Evolutionary conservation across 2,113 vertebrate species (phyloP), one percentile per base, ranked within the genome.

Genomic region (Alectura lathami): DNA sequence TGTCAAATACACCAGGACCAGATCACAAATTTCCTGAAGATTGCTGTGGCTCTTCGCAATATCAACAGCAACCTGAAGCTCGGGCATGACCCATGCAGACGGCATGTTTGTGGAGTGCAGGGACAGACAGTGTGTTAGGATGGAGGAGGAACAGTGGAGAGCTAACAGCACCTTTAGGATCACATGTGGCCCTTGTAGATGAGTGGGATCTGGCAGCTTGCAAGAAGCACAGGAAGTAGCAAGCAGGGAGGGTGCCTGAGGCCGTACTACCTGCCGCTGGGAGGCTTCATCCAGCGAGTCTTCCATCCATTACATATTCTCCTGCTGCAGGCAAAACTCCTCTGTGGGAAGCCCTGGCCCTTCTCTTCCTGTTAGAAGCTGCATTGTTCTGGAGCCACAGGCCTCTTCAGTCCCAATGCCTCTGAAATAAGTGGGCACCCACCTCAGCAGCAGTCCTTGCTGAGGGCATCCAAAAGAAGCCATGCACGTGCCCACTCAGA

Each of bases 1-100:
- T 96, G 93, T 98, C 98, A 97, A 94, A 91, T 90, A 83, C 29
- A 72, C 94, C 95, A 91, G 85, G 90, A 92, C 91, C 89, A 85
- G 40, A n/a, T 93, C 95, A 92, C 86, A 74, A 27, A 91, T 93
- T 95, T 97, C 94, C 77, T 56, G 7, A 67, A 73, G 70, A 96
- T 20, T 90, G 91, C 88, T 4, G 6, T n/a, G 92, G 82, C 91
- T 86, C 56, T 90, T 79, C 74, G 45, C 16, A 66, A 77, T 91
- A 96, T 94, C 96, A 95, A 36, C 56, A 88, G 91, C 88, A 88
- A 92, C 92, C 75, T 89, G 79, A 72, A 92, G 81, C 74, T 78
- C 34, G 67, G 53, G n/a, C 9, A 82, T 1, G 21, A 83, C 47
- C 79, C 83, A 34, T 74, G 82, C 7, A 17, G 91, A 94, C 87